Conservation (phyloP, 2,797 vertebrate species). For the Amphiprion clarkii region DNA sequence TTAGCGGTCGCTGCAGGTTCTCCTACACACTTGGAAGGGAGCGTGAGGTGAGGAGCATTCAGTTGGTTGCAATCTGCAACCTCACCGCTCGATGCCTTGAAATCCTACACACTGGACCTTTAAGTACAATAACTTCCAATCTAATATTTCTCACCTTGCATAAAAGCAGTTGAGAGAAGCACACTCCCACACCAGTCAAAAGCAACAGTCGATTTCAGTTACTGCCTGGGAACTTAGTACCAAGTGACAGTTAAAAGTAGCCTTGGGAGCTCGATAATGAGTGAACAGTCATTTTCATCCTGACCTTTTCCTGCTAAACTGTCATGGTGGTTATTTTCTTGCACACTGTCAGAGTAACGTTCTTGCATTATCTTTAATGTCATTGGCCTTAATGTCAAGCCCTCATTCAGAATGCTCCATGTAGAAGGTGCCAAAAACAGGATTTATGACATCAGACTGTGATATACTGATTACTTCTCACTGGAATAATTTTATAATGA, state of each 20-base stretch:
- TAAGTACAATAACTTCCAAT: neutral
- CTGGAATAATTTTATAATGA: slow-evolving; percentile 31
- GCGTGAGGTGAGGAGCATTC: too few species aligned
- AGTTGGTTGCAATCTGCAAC: too few species aligned
- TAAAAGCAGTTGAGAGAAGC: slow-evolving; percentile 36
- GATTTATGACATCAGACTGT: slow-evolving; percentile 30
- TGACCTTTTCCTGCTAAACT: slow-evolving; percentile 76
- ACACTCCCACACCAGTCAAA: slow-evolving; percentile 49
- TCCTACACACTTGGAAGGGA: too few species aligned
- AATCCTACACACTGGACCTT: neutral
- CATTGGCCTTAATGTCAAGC: slow-evolving; percentile 72
- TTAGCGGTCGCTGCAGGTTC: too few species aligned
- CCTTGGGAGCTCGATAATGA: slow-evolving; percentile 65
- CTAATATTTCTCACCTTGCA: slow-evolving; percentile 11
- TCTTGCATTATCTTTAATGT: slow-evolving; percentile 75
- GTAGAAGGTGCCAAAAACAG: slow-evolving; percentile 20
- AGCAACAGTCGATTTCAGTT: slow-evolving; percentile 44
- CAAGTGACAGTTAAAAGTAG: slow-evolving; percentile 65
- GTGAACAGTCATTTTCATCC: slow-evolving; percentile 68
- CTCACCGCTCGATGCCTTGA: too few species aligned
- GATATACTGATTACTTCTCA: slow-evolving; percentile 21
- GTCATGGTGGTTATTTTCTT: slow-evolving; percentile 66
- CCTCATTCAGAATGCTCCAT: slow-evolving; percentile 30
- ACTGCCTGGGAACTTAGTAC: slow-evolving; percentile 62
- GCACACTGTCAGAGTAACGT: slow-evolving; percentile 54